Conservation (phyloP, 53 echinoderm and acorn worm genomes). For the Echinarachnius parma region DNA sequence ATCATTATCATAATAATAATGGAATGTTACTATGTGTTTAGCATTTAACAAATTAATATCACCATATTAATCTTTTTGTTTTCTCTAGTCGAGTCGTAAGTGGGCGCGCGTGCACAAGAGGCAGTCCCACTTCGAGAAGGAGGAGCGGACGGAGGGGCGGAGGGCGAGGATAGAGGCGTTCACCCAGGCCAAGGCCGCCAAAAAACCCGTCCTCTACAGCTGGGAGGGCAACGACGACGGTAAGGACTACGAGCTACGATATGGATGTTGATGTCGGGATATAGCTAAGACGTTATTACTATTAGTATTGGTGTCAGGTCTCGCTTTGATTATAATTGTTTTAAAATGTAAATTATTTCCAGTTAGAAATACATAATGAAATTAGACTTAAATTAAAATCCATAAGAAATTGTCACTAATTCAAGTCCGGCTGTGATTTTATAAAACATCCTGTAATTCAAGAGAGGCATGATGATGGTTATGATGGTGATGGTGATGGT, state of each 20-base stretch:
- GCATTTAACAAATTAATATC: background rate
- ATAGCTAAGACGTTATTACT: too few species aligned
- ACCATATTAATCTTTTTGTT: background rate
- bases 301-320: too few species aligned
- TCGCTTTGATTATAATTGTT: too few species aligned
- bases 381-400: too few species aligned
- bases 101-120: conserved; percentile 85
- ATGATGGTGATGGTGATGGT: conserved; percentile 13
- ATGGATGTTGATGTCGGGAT: too few species aligned
- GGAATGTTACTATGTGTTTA: background rate
- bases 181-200: conserved; percentile 36
- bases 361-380: too few species aligned
- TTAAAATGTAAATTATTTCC: too few species aligned
- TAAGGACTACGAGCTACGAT: too few species aligned
- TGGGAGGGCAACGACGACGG: conserved; percentile 42
- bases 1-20: background rate
- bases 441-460: too few species aligned
- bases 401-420: too few species aligned
- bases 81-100: conserved; percentile 71
- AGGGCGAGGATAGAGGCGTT: conserved; percentile 57
- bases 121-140: conserved; percentile 66
- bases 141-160: conserved; percentile 65
- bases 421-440: too few species aligned
- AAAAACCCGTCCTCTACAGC: conserved; percentile 34
- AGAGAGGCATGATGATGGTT: background rate